phyloP scores from a whole-genome alignment of 2,797 vertebrate genomes.

The Thripadectes ignobilis region DNA sequence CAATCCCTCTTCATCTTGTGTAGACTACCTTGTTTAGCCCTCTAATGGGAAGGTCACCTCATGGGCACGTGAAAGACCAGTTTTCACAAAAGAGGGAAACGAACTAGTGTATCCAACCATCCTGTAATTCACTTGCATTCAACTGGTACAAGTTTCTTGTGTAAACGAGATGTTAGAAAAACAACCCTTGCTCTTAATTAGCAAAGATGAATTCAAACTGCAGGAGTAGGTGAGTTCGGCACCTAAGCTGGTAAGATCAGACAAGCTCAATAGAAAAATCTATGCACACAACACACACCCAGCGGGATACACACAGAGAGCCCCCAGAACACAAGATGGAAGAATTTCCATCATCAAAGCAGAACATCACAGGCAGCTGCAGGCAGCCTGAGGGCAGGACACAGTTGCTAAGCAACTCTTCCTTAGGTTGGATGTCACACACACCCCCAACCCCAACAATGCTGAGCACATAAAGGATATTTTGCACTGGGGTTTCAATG shows the following conservation, averaged over 20 bases:
- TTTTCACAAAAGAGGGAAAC: neutral
- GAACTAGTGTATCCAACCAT: neutral
- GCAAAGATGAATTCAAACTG: constrained; percentile 9
- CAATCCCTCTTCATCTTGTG: neutral
- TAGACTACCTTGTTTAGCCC: neutral
- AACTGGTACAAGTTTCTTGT: neutral
- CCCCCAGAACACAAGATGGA: constrained; percentile 61
- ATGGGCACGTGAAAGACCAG: neutral
- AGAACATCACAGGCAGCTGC: constrained; percentile 56
- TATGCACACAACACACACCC: constrained; percentile 41
- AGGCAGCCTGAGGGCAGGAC: constrained; percentile 68
- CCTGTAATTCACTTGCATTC: neutral
- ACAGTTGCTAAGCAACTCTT: constrained; percentile 71
- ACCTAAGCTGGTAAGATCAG: constrained; percentile 55
- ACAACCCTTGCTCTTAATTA: constrained; percentile 16
- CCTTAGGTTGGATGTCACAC: constrained; percentile 41
- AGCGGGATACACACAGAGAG: constrained; percentile 39
- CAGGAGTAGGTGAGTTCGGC: constrained; percentile 21
- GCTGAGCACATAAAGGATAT: neutral
- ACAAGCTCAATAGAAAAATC: constrained; percentile 50
- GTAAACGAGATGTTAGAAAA: neutral
- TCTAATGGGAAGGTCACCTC: neutral
- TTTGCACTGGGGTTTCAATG: neutral
- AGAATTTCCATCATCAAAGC: constrained; percentile 69
- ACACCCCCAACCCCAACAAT: constrained; percentile 1